Evolutionary conservation across 2,113 vertebrate genomes (phyloP).

Genomic region (Osmerus eperlanus): DNA sequence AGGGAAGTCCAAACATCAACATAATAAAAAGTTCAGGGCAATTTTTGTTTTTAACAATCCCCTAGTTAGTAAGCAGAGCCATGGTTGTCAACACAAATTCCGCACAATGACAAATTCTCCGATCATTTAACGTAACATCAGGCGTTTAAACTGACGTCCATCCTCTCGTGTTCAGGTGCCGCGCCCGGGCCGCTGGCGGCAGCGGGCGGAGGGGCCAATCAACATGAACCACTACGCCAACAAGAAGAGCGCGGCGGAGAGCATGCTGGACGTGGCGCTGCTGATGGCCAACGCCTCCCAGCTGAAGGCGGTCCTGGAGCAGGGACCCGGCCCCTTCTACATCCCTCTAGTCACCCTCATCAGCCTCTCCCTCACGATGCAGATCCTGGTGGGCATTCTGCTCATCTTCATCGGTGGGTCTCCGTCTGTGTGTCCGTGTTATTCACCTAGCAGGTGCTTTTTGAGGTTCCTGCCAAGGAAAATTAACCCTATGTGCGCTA

Average conservation of each 20-base stretch:
- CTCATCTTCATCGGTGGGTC: slow-evolving; percentile 93
- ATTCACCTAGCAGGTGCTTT: neutral
- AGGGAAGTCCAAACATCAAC: neutral
- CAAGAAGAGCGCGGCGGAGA: slow-evolving; percentile 95
- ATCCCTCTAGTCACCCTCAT: slow-evolving; percentile 83
- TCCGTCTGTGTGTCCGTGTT: neutral
- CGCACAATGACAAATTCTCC: no score
- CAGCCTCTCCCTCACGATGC: slow-evolving; percentile 84
- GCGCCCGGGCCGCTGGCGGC: slow-evolving; percentile 3
- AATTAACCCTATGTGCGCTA: neutral
- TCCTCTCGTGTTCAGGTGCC: slow-evolving; percentile 41
- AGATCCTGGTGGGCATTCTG: slow-evolving; percentile 85
- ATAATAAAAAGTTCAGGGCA: no score
- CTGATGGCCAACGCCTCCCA: slow-evolving; percentile 98
- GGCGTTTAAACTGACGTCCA: slow-evolving; percentile 15
- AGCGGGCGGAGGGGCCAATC: slow-evolving; percentile 59
- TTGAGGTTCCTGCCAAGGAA: neutral
- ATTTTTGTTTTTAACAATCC: neutral
- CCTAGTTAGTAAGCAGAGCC: no score
- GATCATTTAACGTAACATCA: no score
- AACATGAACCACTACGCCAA: slow-evolving; percentile 97
- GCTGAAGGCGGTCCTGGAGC: slow-evolving; percentile 89
- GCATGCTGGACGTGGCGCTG: slow-evolving; percentile 95
- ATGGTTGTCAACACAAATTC: no score
- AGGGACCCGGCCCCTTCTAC: slow-evolving; percentile 83